These are phyloP conservation scores for Megathymus violae DNA, from an alignment of 1,140 invertebrate genomes.

Conservation along the genomic window DNA sequence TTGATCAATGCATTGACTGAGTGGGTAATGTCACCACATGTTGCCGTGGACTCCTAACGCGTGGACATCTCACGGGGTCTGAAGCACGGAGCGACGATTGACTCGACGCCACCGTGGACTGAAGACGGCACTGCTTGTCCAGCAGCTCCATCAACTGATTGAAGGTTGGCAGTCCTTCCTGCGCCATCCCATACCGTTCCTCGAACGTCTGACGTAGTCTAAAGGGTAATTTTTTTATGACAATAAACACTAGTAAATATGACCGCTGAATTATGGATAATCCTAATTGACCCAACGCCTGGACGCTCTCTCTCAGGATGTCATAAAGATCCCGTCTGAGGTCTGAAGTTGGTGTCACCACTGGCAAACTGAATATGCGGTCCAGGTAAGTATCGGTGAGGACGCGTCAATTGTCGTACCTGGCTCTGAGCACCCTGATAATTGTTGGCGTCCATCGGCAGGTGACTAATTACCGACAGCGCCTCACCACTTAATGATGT, in stretches of 20 bases:
- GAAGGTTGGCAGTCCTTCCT: conserved; percentile 6
- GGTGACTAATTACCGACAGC: conserved; percentile 26
- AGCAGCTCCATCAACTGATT: conserved; percentile 1
- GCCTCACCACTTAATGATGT: conserved; percentile 29
- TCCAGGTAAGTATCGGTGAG: conserved; percentile 22
- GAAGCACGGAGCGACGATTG: not conserved
- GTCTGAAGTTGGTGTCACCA: conserved; percentile 2
- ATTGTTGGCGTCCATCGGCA: conserved; percentile 29
- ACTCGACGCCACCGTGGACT: not conserved
- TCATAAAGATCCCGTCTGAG: conserved; percentile 11
- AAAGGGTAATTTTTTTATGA: not conserved
- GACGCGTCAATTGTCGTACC: conserved; percentile 14
- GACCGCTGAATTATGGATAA: not conserved
- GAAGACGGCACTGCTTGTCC: not conserved
- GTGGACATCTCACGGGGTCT: not conserved
- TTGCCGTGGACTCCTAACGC: too few species aligned
- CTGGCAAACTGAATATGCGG: conserved; percentile 3
- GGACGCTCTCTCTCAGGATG: not conserved
- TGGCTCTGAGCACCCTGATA: conserved; percentile 16
- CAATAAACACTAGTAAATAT: conserved; percentile 1
- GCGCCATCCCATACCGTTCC: conserved; percentile 2
- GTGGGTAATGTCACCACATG: too few species aligned
- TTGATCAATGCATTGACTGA: too few species aligned
- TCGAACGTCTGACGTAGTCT: conserved; percentile 8
- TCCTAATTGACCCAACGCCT: not conserved